These are phyloP conservation scores for Callyntrura sp. DNA, from an alignment of 2,888 invertebrate genomes.

Conservation along the genomic window DNA sequence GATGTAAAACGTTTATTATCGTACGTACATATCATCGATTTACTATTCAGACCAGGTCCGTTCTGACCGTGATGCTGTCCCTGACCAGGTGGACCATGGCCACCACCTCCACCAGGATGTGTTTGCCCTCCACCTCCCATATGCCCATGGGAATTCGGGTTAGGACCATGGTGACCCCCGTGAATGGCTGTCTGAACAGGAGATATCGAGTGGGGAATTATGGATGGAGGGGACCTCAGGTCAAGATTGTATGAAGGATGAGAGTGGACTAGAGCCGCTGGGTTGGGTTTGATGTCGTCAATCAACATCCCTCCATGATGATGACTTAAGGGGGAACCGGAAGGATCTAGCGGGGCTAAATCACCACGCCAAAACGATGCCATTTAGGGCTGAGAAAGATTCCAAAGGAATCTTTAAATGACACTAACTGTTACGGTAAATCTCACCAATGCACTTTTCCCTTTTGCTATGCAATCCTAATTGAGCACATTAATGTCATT, in stretches of 20 bases:
- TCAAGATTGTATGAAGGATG: constrained; percentile 83
- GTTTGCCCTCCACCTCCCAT: constrained; percentile 76
- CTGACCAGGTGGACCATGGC: constrained; percentile 80
- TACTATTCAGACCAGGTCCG: constrained; percentile 88
- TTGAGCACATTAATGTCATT: constrained; percentile 31
- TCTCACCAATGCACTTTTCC: constrained; percentile 28
- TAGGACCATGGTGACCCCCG: constrained; percentile 76
- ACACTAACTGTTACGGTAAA: neutral
- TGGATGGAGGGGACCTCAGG: constrained; percentile 79
- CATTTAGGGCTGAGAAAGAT: constrained; percentile 61
- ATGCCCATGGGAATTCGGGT: constrained; percentile 80
- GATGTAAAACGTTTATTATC: constrained; percentile 56
- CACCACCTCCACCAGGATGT: constrained; percentile 80
- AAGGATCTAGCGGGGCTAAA: constrained; percentile 81
- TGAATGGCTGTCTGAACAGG: constrained; percentile 79
- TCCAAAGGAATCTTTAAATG: constrained; percentile 51
- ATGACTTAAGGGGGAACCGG: constrained; percentile 81
- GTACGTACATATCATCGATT: constrained; percentile 85
- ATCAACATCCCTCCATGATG: constrained; percentile 82
- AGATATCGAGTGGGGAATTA: constrained; percentile 81
- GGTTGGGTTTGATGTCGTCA: constrained; percentile 82
- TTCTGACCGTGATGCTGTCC: constrained; percentile 74
- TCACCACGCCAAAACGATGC: constrained; percentile 83
- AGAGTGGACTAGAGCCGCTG: constrained; percentile 81
- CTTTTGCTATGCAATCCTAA: neutral